Evolutionary conservation across 2,888 invertebrate genomes (phyloP).

Genomic region (Eilema caniola): DNA sequence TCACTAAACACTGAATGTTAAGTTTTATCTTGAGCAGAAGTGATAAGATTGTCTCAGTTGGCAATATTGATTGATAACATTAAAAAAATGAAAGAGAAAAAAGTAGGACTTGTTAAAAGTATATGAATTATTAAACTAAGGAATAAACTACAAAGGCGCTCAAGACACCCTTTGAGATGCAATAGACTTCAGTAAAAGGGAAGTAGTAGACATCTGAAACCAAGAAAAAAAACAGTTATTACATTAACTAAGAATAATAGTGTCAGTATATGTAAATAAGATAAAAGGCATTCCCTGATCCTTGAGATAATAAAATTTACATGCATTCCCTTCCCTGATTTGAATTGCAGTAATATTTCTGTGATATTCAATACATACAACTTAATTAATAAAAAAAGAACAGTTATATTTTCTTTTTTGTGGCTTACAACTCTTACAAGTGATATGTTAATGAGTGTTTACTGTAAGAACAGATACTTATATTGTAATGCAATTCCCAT

Average conservation of each 20-base stretch:
- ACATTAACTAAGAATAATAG: not conserved
- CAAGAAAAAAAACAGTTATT: conserved; percentile 37
- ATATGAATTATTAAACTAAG: conserved; percentile 48
- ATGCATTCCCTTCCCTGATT: no score
- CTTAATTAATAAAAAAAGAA: no score
- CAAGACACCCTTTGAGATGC: conserved; percentile 78
- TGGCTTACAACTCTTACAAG: no score
- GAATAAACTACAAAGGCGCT: conserved; percentile 53
- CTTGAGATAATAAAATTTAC: no score
- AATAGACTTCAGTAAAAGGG: conserved; percentile 68
- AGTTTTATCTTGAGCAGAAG: conserved; percentile 81
- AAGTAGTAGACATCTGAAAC: conserved; percentile 78
- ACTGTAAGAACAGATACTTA: no score
- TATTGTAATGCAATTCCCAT: no score
- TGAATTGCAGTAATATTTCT: no score
- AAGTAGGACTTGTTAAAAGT: conserved; percentile 37
- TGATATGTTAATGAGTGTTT: no score
- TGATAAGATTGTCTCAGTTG: conserved; percentile 77
- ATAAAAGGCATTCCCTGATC: no score
- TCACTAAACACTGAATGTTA: conserved; percentile 61
- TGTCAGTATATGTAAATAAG: no score
- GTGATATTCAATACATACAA: no score
- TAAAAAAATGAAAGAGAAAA: conserved; percentile 32
- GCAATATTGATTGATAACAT: conserved; percentile 62
- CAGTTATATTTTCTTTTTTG: no score